Conservation (phyloP, 2,888 invertebrate genomes). For the Adela reaumurella region DNA sequence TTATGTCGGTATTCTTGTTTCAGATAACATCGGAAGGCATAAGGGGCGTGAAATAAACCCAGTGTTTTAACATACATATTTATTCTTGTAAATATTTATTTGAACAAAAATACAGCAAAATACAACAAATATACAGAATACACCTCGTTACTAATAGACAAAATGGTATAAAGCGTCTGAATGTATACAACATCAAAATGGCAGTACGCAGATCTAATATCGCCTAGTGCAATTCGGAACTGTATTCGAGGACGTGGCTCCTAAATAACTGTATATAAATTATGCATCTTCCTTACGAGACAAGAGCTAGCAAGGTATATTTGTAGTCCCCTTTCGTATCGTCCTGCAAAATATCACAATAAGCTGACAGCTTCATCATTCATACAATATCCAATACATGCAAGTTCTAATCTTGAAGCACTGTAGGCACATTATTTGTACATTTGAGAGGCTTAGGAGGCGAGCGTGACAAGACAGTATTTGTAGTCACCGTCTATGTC, state of each 20-base stretch:
- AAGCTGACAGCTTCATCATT: conserved; percentile 24
- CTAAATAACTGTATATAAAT: conserved; percentile 11
- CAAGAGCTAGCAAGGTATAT: conserved; percentile 60
- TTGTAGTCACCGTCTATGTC: conserved; percentile 67
- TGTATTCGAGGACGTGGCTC: background rate
- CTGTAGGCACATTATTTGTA: background rate
- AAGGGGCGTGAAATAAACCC: conserved; percentile 36
- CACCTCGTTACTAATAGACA: too few species aligned
- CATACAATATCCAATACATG: conserved; percentile 20
- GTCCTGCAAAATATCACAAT: conserved; percentile 56
- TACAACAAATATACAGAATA: conserved; percentile 26
- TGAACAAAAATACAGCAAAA: conserved; percentile 55
- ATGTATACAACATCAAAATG: background rate
- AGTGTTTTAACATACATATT: conserved; percentile 37
- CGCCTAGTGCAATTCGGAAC: background rate
- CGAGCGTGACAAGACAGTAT: conserved; percentile 60
- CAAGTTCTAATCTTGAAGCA: background rate
- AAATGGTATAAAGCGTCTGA: background rate
- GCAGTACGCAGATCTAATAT: background rate
- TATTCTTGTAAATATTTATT: conserved; percentile 46
- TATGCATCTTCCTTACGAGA: conserved; percentile 35
- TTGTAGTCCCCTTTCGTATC: conserved; percentile 70
- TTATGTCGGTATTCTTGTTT: conserved; percentile 17
- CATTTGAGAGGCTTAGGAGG: conserved; percentile 25
- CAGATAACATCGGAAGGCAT: conserved; percentile 52